Evolutionary conservation across 2,888 invertebrate genomes (phyloP).

Genomic region (Dynastes tityus): DNA sequence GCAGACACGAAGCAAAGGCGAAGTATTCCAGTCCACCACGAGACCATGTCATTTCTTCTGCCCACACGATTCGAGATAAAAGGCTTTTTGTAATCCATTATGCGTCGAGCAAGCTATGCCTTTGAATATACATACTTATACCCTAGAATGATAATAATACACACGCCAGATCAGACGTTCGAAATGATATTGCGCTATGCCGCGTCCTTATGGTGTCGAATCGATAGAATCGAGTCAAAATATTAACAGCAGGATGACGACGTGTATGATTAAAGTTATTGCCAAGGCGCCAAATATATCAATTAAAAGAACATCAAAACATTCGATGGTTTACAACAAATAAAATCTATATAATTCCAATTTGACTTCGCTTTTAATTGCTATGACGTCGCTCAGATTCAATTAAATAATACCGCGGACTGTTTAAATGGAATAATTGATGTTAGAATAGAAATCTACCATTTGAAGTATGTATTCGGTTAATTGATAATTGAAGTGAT

Average conservation of each 20-base stretch:
- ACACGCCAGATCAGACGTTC: background rate
- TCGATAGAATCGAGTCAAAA: constrained; percentile 33
- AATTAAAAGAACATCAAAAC: constrained; percentile 30
- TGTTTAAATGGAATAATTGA: constrained; percentile 6
- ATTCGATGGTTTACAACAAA: constrained; percentile 14
- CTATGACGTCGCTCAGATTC: constrained; percentile 31
- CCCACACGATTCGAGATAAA: constrained; percentile 55
- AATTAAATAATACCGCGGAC: constrained; percentile 38
- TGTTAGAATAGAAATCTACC: constrained; percentile 9
- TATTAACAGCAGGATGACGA: constrained; percentile 17
- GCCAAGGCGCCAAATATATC: constrained; percentile 24
- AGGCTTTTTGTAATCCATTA: constrained; percentile 53
- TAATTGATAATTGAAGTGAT: constrained; percentile 34
- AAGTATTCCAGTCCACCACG: constrained; percentile 44
- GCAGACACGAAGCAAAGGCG: constrained; percentile 27
- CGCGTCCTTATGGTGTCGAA: background rate
- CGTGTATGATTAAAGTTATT: constrained; percentile 1
- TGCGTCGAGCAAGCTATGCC: constrained; percentile 44
- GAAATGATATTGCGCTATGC: constrained; percentile 18
- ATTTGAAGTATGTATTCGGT: constrained; percentile 14
- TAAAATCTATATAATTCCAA: constrained; percentile 33
- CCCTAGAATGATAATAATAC: constrained; percentile 25
- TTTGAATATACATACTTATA: constrained; percentile 28
- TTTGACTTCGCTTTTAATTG: constrained; percentile 24
- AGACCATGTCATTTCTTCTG: constrained; percentile 48